Base-by-base conservation (phyloP, 2,888 invertebrate genomes). In the Orthosia gracilis region DNA sequence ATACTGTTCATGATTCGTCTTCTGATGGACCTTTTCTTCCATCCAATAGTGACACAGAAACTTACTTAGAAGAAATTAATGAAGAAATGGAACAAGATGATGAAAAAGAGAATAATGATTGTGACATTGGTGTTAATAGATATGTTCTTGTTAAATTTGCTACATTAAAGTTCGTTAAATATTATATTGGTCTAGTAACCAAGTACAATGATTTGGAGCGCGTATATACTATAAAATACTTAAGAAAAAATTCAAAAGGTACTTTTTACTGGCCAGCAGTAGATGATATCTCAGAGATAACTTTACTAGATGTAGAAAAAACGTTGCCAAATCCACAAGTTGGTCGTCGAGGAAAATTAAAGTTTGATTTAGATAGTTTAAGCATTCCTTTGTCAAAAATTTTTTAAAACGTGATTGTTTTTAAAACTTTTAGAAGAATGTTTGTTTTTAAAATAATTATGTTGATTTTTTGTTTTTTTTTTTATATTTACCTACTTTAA, bases 1-100 rank as follows among this genome's bases (percentile, higher is more conserved):
- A 45, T 61, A 61, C 45, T 45, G 59, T 61, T 61, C 40, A 61
- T 45, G 59, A 61, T 61, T 61, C 59, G n/a, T 61, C 59, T 21
- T 61, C 7, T 61, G 59, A 61, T 61, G 45, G 15, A n/a, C 45
- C 12, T 40, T 61, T 61, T 45, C 45, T 61, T 45, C 59, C 59
- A 61, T 61, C 59, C 3, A 2, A 45, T 45, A 61, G 45, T 45
- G 59, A 61, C 59, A 61, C 59, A 45, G 45, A 61, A 61, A 61
- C 59, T 15, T 61, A 61, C 59, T 45, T 61, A 7, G 59, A 61
- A 45, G 59, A 61, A 61, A 61, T 61, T n/a, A n/a, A n/a, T n/a
- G n/a, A n/a, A n/a, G n/a, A n/a, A n/a, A n/a, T n/a, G 21, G 59
- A 61, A 45, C 59, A 21, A 13, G 40, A 61, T 61, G 2, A 5